Evolutionary conservation across 1,140 invertebrate genomes (phyloP).

Genomic region (Drosophila burlai): DNA sequence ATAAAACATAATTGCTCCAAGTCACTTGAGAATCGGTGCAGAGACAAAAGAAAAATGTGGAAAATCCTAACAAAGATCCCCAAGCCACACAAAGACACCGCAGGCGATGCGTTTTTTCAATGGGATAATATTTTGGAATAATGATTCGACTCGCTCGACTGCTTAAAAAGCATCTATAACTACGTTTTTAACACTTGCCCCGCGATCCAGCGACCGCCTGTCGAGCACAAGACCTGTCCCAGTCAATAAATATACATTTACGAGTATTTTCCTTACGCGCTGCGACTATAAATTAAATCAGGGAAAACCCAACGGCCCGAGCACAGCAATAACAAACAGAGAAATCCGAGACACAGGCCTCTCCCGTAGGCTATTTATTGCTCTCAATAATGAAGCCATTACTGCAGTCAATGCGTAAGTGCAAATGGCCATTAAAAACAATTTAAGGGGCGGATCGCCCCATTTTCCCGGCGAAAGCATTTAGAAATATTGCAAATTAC

Average conservation of each 20-base stretch:
- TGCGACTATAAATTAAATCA: constrained; percentile 71
- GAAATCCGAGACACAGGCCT: constrained; percentile 28
- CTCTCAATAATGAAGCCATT: constrained; percentile 72
- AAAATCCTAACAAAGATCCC: constrained; percentile 19
- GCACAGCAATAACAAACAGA: constrained; percentile 53
- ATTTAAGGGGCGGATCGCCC: constrained; percentile 69
- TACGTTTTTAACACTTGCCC: constrained; percentile 76
- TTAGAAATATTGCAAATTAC: constrained; percentile 83
- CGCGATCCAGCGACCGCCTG: constrained; percentile 27
- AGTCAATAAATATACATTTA: constrained; percentile 75
- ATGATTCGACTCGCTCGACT: constrained; percentile 15
- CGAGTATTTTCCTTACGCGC: constrained; percentile 56
- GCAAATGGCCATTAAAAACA: constrained; percentile 83
- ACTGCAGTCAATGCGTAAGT: constrained; percentile 65
- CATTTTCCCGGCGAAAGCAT: constrained; percentile 53
- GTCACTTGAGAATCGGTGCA: constrained; percentile 57
- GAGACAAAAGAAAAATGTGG: constrained; percentile 30
- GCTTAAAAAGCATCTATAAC: constrained; percentile 60
- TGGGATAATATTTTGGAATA: constrained; percentile 48
- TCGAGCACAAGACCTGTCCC: constrained; percentile 11
- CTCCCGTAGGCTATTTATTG: constrained; percentile 68
- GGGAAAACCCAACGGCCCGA: constrained; percentile 37
- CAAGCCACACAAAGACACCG: constrained; percentile 58
- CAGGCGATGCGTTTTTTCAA: constrained; percentile 56
- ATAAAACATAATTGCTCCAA: constrained; percentile 72